These are phyloP conservation scores for Petaurus breviceps DNA, from an alignment of 2,113 vertebrate species.

Conservation along the genomic window DNA sequence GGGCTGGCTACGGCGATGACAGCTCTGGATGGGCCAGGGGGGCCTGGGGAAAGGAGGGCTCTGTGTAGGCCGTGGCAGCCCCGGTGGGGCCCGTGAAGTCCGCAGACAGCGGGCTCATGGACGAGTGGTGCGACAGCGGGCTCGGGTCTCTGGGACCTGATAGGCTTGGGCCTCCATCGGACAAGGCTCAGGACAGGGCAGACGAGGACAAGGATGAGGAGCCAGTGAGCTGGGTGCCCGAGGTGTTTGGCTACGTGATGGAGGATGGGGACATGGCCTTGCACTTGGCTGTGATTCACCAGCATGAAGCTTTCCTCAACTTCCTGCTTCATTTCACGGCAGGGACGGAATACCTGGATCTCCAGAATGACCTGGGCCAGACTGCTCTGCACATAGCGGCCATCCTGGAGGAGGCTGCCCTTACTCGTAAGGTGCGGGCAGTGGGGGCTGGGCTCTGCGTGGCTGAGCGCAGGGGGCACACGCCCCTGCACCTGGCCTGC, in stretches of 20 bases:
- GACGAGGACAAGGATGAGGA: conserved; percentile 38
- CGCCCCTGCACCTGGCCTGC: conserved; percentile 86
- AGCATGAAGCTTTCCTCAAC: conserved; percentile 85
- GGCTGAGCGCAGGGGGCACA: conserved; percentile 85
- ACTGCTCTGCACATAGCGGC: conserved; percentile 87
- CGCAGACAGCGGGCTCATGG: conserved; percentile 58
- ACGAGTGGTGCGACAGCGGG: conserved; percentile 88
- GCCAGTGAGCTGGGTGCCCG: conserved; percentile 75
- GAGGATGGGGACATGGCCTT: conserved; percentile 88
- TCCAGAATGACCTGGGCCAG: conserved; percentile 89
- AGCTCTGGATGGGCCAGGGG: conserved; percentile 18
- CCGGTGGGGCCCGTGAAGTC: not conserved
- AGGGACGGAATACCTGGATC: conserved; percentile 84
- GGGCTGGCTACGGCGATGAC: conserved; percentile 54
- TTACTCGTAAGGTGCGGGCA: conserved; percentile 78
- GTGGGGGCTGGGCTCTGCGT: conserved; percentile 78
- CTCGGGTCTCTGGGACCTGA: conserved; percentile 84
- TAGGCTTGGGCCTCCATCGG: conserved; percentile 62
- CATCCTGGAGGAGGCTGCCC: conserved; percentile 82
- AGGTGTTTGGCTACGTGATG: conserved; percentile 84
- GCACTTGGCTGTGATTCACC: conserved; percentile 87
- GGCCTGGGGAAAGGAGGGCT: conserved; percentile 10
- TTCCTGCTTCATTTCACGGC: conserved; percentile 82
- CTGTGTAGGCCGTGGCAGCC: conserved; percentile 34
- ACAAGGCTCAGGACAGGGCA: conserved; percentile 47